Conservation (phyloP, 1,140 invertebrate species). For the Zaprionus tsacasi region DNA sequence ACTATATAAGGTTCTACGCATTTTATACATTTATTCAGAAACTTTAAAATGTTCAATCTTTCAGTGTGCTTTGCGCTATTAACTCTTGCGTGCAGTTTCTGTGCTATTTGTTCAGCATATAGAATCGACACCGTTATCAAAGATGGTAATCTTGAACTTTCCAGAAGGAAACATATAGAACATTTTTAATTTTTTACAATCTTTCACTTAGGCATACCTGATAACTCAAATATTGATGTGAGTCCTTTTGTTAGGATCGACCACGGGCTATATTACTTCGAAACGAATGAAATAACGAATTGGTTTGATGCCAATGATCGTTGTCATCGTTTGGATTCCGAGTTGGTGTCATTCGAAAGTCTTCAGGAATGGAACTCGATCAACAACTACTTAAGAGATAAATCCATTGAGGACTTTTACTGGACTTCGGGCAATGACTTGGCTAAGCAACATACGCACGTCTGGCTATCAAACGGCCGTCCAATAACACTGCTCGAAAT, state of each 20-base stretch:
- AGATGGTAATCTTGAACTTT: neutral
- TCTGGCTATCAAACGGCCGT: neutral
- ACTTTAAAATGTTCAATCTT: too few species aligned
- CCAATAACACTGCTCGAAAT: neutral
- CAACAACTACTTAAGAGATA: neutral
- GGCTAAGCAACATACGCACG: neutral
- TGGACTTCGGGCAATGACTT: slow-evolving; percentile 2
- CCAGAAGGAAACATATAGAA: neutral
- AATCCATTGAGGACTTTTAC: neutral
- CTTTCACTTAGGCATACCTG: neutral
- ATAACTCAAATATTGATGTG: neutral
- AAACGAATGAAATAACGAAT: neutral
- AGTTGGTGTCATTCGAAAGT: neutral
- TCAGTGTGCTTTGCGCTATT: neutral
- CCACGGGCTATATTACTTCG: neutral
- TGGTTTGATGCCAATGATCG: neutral
- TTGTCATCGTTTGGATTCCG: neutral
- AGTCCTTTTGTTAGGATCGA: neutral
- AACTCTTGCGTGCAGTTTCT: neutral
- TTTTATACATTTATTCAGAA: too few species aligned
- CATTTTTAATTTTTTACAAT: neutral
- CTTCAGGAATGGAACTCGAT: neutral
- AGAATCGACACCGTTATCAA: neutral
- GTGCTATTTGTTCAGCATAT: neutral
- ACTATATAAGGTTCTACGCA: too few species aligned